phyloP scores from a whole-genome alignment of 1,140 invertebrate species.

The Drosophila eugracilis region DNA sequence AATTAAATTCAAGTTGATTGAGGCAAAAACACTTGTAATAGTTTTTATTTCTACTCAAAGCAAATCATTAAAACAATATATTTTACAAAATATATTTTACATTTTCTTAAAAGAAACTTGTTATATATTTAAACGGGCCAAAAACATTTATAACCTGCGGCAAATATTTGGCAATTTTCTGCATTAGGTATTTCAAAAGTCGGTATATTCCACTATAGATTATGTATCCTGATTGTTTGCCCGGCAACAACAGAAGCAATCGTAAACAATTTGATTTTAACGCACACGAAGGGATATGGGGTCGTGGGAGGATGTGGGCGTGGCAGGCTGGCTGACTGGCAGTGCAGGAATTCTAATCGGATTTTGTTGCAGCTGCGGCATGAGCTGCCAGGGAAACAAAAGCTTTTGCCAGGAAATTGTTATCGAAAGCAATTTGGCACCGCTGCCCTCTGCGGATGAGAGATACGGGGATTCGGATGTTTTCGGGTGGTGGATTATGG shows the following conservation, averaged over 20 bases:
- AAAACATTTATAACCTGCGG: not conserved
- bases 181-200: not conserved
- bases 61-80: no score
- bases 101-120: no score
- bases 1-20: no score
- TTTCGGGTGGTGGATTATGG: constrained; percentile 12
- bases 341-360: constrained; percentile 71
- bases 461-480: constrained; percentile 20
- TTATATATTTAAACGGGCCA: no score
- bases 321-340: not conserved
- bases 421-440: constrained; percentile 79
- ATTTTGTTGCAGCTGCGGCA: constrained; percentile 76
- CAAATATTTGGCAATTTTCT: not conserved
- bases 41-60: no score
- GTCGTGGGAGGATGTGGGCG: no score
- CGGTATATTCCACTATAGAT: not conserved
- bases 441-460: constrained; percentile 41
- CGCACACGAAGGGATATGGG: constrained; percentile 4
- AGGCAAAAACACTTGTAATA: no score
- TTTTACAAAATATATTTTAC: no score
- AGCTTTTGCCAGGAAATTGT: constrained; percentile 77
- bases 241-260: constrained; percentile 53
- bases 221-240: constrained; percentile 31
- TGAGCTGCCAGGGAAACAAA: constrained; percentile 57
- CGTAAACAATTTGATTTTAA: constrained; percentile 74